Conservation (phyloP, 2,113 vertebrate genomes). For the Aix galericulata region DNA sequence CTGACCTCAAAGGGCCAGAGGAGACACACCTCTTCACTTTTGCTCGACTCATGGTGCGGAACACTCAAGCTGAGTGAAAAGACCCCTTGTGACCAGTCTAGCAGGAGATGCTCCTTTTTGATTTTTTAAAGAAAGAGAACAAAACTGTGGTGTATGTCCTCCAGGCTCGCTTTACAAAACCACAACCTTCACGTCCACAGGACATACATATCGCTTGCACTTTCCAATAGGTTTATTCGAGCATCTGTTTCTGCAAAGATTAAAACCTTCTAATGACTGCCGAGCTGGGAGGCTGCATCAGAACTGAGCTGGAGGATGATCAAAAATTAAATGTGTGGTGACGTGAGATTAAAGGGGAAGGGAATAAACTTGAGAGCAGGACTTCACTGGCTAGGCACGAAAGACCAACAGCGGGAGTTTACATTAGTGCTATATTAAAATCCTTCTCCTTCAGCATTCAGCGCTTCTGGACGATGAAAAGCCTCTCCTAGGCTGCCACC, state of each 20-base stretch:
- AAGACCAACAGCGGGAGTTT: not conserved
- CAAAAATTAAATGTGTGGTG: not conserved
- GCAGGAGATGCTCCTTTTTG: not conserved
- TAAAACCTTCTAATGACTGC: slow-evolving; percentile 23
- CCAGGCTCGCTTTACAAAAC: slow-evolving; percentile 28
- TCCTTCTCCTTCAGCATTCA: not conserved
- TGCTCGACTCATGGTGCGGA: not conserved
- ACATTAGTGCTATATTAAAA: not conserved
- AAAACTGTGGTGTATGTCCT: not conserved
- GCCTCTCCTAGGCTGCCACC: slow-evolving; percentile 52
- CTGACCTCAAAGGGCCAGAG: not conserved
- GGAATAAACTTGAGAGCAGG: not conserved
- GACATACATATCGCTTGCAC: not conserved
- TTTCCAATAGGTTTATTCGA: not conserved
- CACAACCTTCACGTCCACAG: slow-evolving; percentile 30
- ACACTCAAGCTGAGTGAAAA: not conserved
- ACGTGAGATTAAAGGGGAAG: not conserved
- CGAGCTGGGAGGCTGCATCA: not conserved
- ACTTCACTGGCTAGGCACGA: not conserved
- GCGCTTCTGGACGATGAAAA: not conserved
- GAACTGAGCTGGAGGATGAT: not conserved
- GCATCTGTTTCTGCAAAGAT: slow-evolving; percentile 35
- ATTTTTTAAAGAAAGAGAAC: not conserved
- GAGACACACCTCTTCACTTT: slow-evolving; percentile 14
- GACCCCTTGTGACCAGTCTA: not conserved